Conservation (phyloP, 1,140 invertebrate genomes). For the Nixonia krombeini region DNA sequence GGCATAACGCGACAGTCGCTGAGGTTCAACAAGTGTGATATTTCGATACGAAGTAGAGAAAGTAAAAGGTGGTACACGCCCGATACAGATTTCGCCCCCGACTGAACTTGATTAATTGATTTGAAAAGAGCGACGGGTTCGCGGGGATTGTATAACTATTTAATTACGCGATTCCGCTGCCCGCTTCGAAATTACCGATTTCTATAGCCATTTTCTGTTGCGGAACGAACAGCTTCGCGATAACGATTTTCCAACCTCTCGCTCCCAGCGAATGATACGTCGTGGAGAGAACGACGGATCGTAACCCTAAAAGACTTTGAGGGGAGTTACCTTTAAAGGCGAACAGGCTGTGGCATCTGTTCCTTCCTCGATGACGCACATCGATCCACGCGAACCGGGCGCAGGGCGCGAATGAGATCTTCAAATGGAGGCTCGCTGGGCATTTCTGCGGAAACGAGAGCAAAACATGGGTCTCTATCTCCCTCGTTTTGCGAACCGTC, state of each 20-base stretch:
- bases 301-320: slow-evolving; percentile 46
- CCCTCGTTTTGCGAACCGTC: too few species aligned
- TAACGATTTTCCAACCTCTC: too few species aligned
- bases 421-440: slow-evolving; percentile 1
- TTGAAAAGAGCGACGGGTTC: too few species aligned
- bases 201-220: too few species aligned
- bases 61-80: slow-evolving; percentile 21
- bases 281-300: slow-evolving; percentile 39
- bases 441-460: too few species aligned
- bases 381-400: slow-evolving; percentile 16
- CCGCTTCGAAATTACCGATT: too few species aligned
- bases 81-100: slow-evolving; percentile 19
- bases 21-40: too few species aligned
- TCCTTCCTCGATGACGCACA: slow-evolving; percentile 24
- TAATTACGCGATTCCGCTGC: too few species aligned
- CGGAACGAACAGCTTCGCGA: too few species aligned
- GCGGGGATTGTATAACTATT: too few species aligned
- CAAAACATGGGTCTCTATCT: too few species aligned
- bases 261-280: slow-evolving; percentile 27
- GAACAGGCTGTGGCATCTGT: slow-evolving; percentile 18
- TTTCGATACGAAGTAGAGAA: slow-evolving; percentile 37
- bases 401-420: slow-evolving; percentile 18
- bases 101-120: slow-evolving; percentile 22
- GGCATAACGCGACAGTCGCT: too few species aligned
- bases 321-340: slow-evolving; percentile 39